Evolutionary conservation across 1,140 invertebrate species (phyloP).

Genomic region (Anadara kagoshimensis): DNA sequence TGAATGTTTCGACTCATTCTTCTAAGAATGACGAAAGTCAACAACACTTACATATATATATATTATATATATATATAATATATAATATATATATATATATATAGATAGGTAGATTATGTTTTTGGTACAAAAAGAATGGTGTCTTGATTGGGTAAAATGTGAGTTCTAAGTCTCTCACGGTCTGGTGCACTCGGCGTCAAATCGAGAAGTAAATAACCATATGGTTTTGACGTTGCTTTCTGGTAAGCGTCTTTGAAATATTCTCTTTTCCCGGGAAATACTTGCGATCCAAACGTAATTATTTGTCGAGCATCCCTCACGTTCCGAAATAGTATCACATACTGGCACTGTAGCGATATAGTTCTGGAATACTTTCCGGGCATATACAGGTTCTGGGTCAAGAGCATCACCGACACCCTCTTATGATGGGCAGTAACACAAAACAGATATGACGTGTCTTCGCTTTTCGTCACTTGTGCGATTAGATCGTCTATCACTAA

Average conservation of each 20-base stretch:
- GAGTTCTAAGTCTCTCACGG: slow-evolving; percentile 28
- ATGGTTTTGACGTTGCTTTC: slow-evolving; percentile 15
- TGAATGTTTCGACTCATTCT: slow-evolving; percentile 7
- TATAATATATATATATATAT: no score
- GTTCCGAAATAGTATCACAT: slow-evolving; percentile 37
- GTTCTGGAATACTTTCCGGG: slow-evolving; percentile 32
- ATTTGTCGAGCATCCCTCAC: slow-evolving; percentile 33
- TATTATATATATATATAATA: no score
- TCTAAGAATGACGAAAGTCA: not conserved
- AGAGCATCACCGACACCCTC: slow-evolving; percentile 19
- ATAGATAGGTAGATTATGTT: slow-evolving; percentile 19
- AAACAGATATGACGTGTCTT: slow-evolving; percentile 32
- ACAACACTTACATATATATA: slow-evolving; percentile 7
- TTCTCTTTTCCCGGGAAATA: slow-evolving; percentile 22
- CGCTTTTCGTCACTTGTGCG: slow-evolving; percentile 11
- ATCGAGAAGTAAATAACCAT: slow-evolving; percentile 26
- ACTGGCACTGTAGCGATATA: slow-evolving; percentile 35
- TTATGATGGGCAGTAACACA: slow-evolving; percentile 26
- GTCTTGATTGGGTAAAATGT: slow-evolving; percentile 29
- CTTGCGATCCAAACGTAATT: slow-evolving; percentile 30
- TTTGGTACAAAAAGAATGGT: slow-evolving; percentile 23
- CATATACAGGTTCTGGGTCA: slow-evolving; percentile 29
- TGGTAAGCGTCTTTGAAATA: slow-evolving; percentile 27
- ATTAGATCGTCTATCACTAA: slow-evolving; percentile 39
- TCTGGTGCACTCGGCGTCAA: slow-evolving; percentile 13